phyloP scores from a whole-genome alignment of 2,113 vertebrate genomes.

The Sander vitreus region DNA sequence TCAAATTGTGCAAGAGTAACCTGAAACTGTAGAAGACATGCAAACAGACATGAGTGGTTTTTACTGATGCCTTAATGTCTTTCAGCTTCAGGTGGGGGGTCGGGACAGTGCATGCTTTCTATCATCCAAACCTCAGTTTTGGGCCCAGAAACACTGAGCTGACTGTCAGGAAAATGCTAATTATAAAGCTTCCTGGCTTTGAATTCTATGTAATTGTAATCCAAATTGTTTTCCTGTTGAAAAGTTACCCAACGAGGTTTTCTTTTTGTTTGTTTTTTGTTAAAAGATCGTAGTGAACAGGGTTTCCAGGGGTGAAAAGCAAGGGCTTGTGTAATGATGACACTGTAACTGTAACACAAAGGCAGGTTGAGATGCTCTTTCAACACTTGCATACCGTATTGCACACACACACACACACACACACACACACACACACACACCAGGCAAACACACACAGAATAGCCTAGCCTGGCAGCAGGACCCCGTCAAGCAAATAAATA shows the following conservation, averaged over 20 bases:
- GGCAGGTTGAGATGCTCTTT: constrained; percentile 62
- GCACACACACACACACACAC: constrained; percentile 28
- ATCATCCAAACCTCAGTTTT: constrained; percentile 55
- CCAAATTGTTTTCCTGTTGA: constrained; percentile 40
- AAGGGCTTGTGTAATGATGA: constrained; percentile 16
- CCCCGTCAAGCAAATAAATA: constrained; percentile 82
- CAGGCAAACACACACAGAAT: constrained; percentile 17
- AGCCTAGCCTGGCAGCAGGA: constrained; percentile 41
- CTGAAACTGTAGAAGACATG: constrained; percentile 73
- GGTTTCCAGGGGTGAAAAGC: constrained; percentile 22
- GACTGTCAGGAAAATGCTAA: constrained; percentile 59
- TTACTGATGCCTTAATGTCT: constrained; percentile 80
- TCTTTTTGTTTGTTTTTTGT: background rate
- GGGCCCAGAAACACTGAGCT: constrained; percentile 49
- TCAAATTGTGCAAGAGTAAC: constrained; percentile 79
- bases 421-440: constrained; percentile 33
- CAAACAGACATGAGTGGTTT: constrained; percentile 75
- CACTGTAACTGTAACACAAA: constrained; percentile 34
- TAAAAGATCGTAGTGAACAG: constrained; percentile 4
- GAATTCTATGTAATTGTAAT: constrained; percentile 33
- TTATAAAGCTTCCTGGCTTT: constrained; percentile 48
- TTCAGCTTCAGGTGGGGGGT: constrained; percentile 71
- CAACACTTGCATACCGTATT: constrained; percentile 34
- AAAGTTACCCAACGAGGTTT: constrained; percentile 12
- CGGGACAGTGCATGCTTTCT: constrained; percentile 44